A percentile compares a stretch with the other conserved stretches of the same genome.
phyloP scores from a whole-genome alignment of 1,140 invertebrate genomes.

The Drosophila virilis region DNA sequence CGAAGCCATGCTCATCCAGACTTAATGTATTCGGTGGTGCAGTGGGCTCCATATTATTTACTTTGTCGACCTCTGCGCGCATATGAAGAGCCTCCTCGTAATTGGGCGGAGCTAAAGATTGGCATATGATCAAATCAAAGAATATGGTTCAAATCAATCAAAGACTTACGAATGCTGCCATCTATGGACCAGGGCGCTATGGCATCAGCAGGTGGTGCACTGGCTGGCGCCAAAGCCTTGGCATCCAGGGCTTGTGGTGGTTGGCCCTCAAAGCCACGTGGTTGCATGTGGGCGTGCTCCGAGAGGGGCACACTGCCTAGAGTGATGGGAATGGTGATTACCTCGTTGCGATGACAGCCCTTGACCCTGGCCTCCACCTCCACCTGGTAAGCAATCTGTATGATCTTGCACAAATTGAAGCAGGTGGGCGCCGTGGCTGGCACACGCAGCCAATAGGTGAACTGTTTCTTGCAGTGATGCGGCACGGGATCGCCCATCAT shows the following conservation, averaged over 20 bases:
- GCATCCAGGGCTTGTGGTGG: conserved; percentile 35
- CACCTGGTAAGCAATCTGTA: conserved; percentile 89
- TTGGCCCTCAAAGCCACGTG: conserved; percentile 7
- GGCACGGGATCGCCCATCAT: conserved; percentile 54
- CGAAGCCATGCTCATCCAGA: conserved; percentile 58
- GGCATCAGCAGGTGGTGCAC: conserved; percentile 28
- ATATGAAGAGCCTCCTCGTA: conserved; percentile 74
- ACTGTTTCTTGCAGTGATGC: conserved; percentile 67
- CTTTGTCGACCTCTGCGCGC: conserved; percentile 10
- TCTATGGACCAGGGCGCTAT: conserved; percentile 42
- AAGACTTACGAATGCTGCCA: conserved; percentile 50
- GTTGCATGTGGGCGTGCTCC: conserved; percentile 33
- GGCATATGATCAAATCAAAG: background rate
- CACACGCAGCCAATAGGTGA: conserved; percentile 84
- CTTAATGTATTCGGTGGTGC: conserved; percentile 45
- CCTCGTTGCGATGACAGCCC: conserved; percentile 85
- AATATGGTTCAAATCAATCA: background rate
- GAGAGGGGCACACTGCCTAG: conserved; percentile 86
- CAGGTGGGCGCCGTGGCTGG: conserved; percentile 88
- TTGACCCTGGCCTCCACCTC: conserved; percentile 85
- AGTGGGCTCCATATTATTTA: conserved; percentile 22
- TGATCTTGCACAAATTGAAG: conserved; percentile 88
- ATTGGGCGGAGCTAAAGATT: conserved; percentile 61
- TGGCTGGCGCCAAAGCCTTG: conserved; percentile 14
- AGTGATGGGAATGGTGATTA: conserved; percentile 83